Base-by-base conservation (phyloP, 1,140 invertebrate genomes). In the Paralvinella palmiformis region DNA sequence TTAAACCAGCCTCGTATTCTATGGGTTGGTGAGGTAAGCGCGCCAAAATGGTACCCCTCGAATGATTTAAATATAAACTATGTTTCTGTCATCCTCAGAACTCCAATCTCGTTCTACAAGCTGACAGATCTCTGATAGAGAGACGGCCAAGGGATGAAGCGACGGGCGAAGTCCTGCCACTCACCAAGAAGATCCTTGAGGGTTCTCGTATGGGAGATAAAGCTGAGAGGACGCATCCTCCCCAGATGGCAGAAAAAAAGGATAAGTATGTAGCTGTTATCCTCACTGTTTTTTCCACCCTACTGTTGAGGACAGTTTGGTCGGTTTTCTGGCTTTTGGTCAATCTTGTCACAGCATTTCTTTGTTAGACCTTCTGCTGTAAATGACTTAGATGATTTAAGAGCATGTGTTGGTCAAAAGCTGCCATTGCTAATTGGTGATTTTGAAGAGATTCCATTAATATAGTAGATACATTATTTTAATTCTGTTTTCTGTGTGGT, bases 51-150 rank as follows among this genome's bases (percentile, higher is more conserved):
- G n/a, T 3, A 20, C 31, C 10, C 44, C 3, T 48, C 2, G 27
- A n/a, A 48, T 22, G 24, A 27, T 20, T 17, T 20, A 52, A 52
- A 27, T 27, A 22, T 22, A n/a, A 50, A 52, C 13, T 1, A 22
- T 57, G 27, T 5, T 32, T 15, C 15, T 69, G 78, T 72, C 64
- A 62, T 65, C 85, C 86, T 64, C 81, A 97, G 94, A 99, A 99
- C 81, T 99, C 96, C 0, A 99, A 99, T 87, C 89, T 99, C 82
- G 97, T 99, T 61, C 84, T 99, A 70, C 94, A 98, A 95, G 96
- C 96, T 72, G 97, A 99, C 85, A 92, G 97, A 41, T 88, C 96
- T 55, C 86, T 98, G 6, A 99, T 99, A 71, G 96, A 99, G 83
- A 84, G 94, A 71, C 86, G 96, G 68, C 92, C 92, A 53, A 84